phyloP scores from a whole-genome alignment of 2,888 invertebrate genomes.

The Teleogryllus oceanicus region DNA sequence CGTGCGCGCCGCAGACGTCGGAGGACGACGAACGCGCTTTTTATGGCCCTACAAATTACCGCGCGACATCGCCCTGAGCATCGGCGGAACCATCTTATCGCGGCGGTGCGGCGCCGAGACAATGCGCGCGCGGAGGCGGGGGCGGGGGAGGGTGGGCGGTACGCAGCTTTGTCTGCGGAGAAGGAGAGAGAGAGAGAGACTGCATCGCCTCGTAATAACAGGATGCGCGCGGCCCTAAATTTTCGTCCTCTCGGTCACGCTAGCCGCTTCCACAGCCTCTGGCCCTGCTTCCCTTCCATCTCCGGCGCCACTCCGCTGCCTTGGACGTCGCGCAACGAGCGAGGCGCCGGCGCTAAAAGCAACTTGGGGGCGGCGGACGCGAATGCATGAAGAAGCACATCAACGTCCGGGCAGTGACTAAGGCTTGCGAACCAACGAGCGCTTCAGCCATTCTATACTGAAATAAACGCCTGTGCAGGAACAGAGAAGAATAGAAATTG shows the following conservation, averaged over 20 bases:
- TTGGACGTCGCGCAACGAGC: background rate
- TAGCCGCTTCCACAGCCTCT: too few relatives aligned
- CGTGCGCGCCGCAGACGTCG: too few relatives aligned
- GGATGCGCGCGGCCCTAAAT: background rate
- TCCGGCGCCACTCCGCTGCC: background rate
- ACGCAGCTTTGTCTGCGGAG: background rate
- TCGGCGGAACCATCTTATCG: conserved; percentile 12
- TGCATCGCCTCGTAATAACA: background rate
- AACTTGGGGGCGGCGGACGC: too few relatives aligned
- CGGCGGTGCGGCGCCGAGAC: background rate
- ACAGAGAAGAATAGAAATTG: too few relatives aligned
- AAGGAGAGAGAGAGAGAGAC: background rate
- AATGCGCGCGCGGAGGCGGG: too few relatives aligned
- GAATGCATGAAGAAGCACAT: too few relatives aligned
- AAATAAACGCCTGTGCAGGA: too few relatives aligned
- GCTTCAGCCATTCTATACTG: too few relatives aligned
- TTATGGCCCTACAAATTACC: background rate
- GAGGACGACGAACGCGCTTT: background rate
- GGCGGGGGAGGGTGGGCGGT: background rate
- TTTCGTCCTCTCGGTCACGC: background rate
- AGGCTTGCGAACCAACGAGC: too few relatives aligned
- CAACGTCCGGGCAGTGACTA: too few relatives aligned
- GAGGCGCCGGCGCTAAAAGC: too few relatives aligned
- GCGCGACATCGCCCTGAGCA: background rate
- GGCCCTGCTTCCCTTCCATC: too few relatives aligned